Base-by-base conservation (phyloP, 2,113 vertebrate genomes). In the Lonchura striata region DNA sequence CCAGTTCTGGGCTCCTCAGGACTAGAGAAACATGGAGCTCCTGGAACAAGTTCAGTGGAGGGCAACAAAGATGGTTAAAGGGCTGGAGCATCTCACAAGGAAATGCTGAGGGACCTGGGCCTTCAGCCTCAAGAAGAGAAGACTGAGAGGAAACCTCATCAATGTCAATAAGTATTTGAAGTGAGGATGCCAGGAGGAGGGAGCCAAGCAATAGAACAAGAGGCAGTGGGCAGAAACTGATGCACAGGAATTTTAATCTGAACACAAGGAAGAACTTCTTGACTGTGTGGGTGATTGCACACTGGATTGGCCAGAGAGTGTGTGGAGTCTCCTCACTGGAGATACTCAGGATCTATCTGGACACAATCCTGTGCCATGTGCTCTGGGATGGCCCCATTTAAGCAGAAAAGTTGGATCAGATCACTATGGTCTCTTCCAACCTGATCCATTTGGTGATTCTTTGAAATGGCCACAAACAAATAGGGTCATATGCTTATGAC, bases 31-130 rank as follows among this genome's bases (percentile, higher is more conserved):
- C 19, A 1, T 11, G 44, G 35, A 65, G 6, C 4, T 57, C 42
- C 42, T 57, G 15, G 23, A 65, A 2, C 1, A 11, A 1, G n/a
- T 74, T 44, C 44, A 74, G 28, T 13, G 22, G 19, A 52, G 11
- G 15, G 10, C n/a, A 37, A 39, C 33, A 44, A 60, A n/a, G 28
- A n/a, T 5, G 20, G 12, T 20, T 53, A 52, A 82, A 39, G 28
- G 5, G n/a, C 39, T 30, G 20, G 7, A 75, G 8, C 23, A 52
- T 30, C 11, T 66, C 27, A 37, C 0, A 0, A 47, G 28, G 46
- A 53, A 82, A 46, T 11, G 46, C 23, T 68, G 60, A 52, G 10
- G 9, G 28, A 59, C 31, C 33, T 66, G 33, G 10, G 53, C 28
- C 23, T 46, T 82, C 52, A 59, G 23, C 44, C 15, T 52, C 52